Evolutionary conservation across 2,888 invertebrate species (phyloP), one percentile per base, ranked within the genome.

Genomic region (Venustoraphidia nigricollis): DNA sequence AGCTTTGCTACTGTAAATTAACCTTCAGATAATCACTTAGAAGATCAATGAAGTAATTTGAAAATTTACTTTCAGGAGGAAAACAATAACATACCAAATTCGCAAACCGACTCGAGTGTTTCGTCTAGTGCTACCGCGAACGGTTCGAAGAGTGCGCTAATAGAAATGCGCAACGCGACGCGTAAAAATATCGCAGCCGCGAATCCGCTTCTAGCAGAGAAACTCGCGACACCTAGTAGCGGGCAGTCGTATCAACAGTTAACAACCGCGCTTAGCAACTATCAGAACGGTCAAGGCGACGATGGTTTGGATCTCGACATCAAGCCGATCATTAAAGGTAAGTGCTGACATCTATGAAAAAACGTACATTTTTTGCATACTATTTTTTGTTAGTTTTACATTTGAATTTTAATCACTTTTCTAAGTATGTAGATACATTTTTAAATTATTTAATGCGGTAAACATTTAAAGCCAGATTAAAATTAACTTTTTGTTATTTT

Each of bases 201-300:
- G 43, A 91, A 91, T 67, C 91, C 91, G 11, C 67, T 91, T 55
- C 72, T 91, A 52, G 90, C 90, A 56, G 90, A 90, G 73, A 83
- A 83, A 63, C 66, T 77, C 54, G 72, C 67, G 67, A 73, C 62
- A 68, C 75, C 67, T 71, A 73, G 68, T 70, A 63, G 62, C 47
- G 60, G 60, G 55, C 34, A 53, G 45, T 44, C 55, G 51, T 27
- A 27, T 27, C 52, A 57, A 56, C 55, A 60, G 59, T 55, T 57
- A 55, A 53, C 61, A 57, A 59, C 63, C 65, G 59, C 62, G 63
- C 60, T 59, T 65, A 58, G 61, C 63, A 64, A 61, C 62, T 66
- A 60, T 59, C 55, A 57, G 52, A 51, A 51, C 34, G 50, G 48
- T 9, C 53, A 59, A 46, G 56, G 59, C 50, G 64, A 66, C 61